These are phyloP conservation scores for Tupaia tana DNA, from an alignment of 2,113 vertebrate genomes.

Conservation along the genomic window DNA sequence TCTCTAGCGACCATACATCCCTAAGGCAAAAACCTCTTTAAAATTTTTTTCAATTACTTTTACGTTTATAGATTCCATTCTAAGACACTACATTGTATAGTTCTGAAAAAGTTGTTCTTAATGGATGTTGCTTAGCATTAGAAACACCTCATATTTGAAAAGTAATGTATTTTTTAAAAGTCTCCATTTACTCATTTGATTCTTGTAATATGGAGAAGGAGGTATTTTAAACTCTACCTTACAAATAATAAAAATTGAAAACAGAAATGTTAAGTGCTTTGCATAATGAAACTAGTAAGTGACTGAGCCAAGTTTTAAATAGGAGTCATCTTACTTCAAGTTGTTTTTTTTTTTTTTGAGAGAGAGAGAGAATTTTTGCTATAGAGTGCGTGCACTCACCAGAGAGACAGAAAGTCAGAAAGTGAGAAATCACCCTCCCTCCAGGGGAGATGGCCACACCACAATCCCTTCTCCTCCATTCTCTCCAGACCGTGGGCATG, in stretches of 20 bases:
- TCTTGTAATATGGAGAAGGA: background rate
- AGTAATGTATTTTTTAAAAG: background rate
- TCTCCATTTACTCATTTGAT: constrained; percentile 48
- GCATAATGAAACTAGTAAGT: constrained; percentile 1
- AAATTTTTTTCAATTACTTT: constrained; percentile 1
- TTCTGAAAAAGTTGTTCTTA: constrained; percentile 11
- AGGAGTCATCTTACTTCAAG: background rate
- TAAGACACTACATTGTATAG: constrained; percentile 12
- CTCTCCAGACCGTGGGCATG: no score
- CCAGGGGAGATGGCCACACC: no score
- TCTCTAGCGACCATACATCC: no score
- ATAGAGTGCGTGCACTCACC: no score
- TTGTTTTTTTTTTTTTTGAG: no score
- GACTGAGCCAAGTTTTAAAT: background rate
- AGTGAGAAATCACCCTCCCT: no score
- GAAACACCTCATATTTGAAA: background rate
- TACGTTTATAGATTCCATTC: background rate
- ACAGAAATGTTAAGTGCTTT: constrained; percentile 3
- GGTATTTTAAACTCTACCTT: background rate
- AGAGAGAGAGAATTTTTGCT: no score
- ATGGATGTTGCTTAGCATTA: background rate
- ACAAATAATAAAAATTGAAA: constrained; percentile 44
- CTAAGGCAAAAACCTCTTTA: no score
- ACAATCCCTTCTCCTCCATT: no score
- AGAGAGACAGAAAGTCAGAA: no score